A percentile compares a stretch with the other conserved stretches of the same genome.
Evolutionary conservation across 2,113 vertebrate species (phyloP).

Genomic region (Toxotes jaculatrix): DNA sequence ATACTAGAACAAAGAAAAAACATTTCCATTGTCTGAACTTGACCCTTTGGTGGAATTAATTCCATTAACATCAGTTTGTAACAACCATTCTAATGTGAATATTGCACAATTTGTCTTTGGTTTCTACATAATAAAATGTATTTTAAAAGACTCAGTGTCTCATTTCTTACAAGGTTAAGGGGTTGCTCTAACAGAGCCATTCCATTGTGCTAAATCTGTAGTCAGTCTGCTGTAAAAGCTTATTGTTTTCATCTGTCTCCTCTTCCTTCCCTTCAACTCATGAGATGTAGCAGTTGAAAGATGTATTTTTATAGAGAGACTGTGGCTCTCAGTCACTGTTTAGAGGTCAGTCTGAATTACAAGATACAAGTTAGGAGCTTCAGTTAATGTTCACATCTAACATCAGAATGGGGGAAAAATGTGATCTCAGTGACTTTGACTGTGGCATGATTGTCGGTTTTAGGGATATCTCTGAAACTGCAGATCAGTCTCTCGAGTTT

Average conservation of each 20-base stretch:
- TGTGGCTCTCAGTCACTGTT: constrained; percentile 9
- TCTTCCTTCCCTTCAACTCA: neutral
- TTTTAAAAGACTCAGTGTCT: constrained; percentile 49
- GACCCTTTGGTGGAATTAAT: constrained; percentile 20
- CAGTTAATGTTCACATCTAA: too few species aligned
- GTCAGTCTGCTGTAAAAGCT: neutral
- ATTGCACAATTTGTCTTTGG: constrained; percentile 54
- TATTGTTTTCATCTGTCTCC: neutral
- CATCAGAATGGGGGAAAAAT: too few species aligned
- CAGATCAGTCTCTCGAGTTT: too few species aligned
- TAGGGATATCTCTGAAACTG: too few species aligned
- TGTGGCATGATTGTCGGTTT: too few species aligned
- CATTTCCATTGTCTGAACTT: constrained; percentile 33
- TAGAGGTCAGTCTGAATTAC: constrained; percentile 17
- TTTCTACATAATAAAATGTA: constrained; percentile 78
- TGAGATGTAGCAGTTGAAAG: constrained; percentile 14
- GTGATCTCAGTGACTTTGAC: too few species aligned
- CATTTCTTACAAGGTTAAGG: neutral
- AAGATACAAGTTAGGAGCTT: too few species aligned
- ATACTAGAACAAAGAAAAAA: constrained; percentile 33
- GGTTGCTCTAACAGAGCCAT: neutral
- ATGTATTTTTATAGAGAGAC: constrained; percentile 1
- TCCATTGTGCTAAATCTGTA: neutral
- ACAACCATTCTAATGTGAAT: constrained; percentile 59
- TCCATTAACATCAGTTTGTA: constrained; percentile 41